Evolutionary conservation across 1,140 invertebrate genomes (phyloP).

Genomic region (Plectus sambesii): DNA sequence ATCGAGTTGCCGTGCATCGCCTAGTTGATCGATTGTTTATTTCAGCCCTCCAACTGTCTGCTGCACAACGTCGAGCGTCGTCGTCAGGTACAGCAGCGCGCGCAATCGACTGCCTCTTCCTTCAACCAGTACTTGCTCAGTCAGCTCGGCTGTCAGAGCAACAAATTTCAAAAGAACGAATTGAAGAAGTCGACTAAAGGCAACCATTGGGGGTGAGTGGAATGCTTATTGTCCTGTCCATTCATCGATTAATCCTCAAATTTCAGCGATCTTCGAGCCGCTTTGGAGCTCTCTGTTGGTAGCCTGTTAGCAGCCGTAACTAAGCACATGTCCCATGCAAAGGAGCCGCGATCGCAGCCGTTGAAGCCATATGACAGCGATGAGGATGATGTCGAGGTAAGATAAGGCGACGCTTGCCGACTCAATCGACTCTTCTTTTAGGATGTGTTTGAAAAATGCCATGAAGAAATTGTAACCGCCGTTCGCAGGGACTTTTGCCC

Average conservation of each 20-base stretch:
- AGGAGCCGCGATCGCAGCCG: constrained; percentile 28
- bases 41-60: too few relatives aligned
- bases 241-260: constrained; percentile 20
- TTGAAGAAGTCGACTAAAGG: constrained; percentile 70
- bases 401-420: constrained; percentile 41
- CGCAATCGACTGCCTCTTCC: too few relatives aligned
- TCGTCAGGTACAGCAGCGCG: too few relatives aligned
- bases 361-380: constrained; percentile 21
- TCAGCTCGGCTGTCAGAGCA: constrained; percentile 66
- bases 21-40: too few relatives aligned
- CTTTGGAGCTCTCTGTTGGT: constrained; percentile 75
- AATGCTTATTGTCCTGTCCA: constrained; percentile 17
- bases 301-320: constrained; percentile 56
- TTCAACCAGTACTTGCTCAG: constrained; percentile 82
- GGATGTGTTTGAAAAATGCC: constrained; percentile 52
- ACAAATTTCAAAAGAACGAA: constrained; percentile 64
- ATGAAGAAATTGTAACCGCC: constrained; percentile 65
- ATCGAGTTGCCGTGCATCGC: too few relatives aligned
- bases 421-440: too few relatives aligned
- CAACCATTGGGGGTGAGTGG: constrained; percentile 73
- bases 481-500: constrained; percentile 80
- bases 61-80: too few relatives aligned
- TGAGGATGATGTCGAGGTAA: constrained; percentile 26
- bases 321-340: constrained; percentile 27
- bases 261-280: constrained; percentile 71